Percentiles rank a stretch among this genome's conserved stretches.
These are phyloP conservation scores for Ictalurus punctatus DNA, from an alignment of 2,113 vertebrate species.

Conservation along the genomic window DNA sequence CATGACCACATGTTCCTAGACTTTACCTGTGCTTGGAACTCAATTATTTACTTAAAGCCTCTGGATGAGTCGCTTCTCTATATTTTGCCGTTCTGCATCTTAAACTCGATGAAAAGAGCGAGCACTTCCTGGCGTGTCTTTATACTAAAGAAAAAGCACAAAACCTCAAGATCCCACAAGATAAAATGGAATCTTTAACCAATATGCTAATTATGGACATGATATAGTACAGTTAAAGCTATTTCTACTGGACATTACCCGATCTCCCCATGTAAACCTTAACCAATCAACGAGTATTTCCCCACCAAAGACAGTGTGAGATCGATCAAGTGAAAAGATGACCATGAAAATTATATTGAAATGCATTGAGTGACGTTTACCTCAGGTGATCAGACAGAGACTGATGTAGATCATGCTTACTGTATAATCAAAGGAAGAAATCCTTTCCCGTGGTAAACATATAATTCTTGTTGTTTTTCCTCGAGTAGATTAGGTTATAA, in stretches of 20 bases:
- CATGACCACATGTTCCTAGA: background rate
- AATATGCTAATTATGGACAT: background rate
- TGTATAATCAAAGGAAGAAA: background rate
- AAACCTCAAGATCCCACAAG: background rate
- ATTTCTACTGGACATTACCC: background rate
- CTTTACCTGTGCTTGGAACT: no score
- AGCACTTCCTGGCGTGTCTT: background rate
- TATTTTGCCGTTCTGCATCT: background rate
- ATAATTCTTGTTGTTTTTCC: background rate
- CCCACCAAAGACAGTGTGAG: background rate
- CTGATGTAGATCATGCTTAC: background rate
- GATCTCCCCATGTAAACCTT: background rate
- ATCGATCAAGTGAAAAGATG: background rate
- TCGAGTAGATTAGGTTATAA: background rate
- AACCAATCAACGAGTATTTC: background rate
- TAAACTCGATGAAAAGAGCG: background rate
- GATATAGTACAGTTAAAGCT: background rate
- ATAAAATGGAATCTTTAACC: background rate
- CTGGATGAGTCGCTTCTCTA: background rate
- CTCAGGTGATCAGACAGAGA: background rate
- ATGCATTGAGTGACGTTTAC: background rate
- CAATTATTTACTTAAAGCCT: background rate
- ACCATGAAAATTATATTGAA: background rate
- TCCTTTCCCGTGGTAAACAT: background rate
- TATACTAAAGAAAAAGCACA: background rate